Percentiles rank a stretch among this genome's conserved stretches.
Conservation (phyloP, 2,888 invertebrate genomes). For the Prosopocoilus inquinatus region DNA sequence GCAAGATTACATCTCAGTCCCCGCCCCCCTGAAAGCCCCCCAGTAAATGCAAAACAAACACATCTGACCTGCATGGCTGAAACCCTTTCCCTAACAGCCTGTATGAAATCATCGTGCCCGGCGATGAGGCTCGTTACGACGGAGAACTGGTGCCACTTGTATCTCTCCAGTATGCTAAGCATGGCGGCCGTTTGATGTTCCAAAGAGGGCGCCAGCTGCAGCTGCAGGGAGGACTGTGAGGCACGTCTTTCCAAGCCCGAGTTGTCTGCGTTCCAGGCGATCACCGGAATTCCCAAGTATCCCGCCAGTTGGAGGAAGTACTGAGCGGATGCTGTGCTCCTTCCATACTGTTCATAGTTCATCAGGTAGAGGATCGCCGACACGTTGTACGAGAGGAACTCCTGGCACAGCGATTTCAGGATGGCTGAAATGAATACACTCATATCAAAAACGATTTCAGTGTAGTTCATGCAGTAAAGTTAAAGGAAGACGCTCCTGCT, state of each 20-base stretch:
- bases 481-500: too few species aligned
- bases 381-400: conserved; percentile 85
- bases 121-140: conserved; percentile 92
- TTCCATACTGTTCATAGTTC: conserved; percentile 92
- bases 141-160: conserved; percentile 95
- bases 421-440: conserved; percentile 64
- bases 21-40: neutral
- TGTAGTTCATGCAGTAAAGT: too few species aligned
- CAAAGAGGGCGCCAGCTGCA: conserved; percentile 94
- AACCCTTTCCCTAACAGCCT: conserved; percentile 86
- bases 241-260: conserved; percentile 74
- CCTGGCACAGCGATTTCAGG: conserved; percentile 82
- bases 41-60: neutral
- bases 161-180: conserved; percentile 90
- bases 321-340: conserved; percentile 90
- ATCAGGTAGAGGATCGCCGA: conserved; percentile 92
- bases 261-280: conserved; percentile 97
- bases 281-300: conserved; percentile 92
- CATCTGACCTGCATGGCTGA: conserved; percentile 71
- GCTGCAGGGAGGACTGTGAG: conserved; percentile 83
- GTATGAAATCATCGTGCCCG: conserved; percentile 93
- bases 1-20: neutral
- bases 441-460: too few species aligned
- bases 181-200: conserved; percentile 96
- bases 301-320: conserved; percentile 92